Evolutionary conservation across 2,797 vertebrate genomes (phyloP).

Genomic region (Macropus fuliginosus): DNA sequence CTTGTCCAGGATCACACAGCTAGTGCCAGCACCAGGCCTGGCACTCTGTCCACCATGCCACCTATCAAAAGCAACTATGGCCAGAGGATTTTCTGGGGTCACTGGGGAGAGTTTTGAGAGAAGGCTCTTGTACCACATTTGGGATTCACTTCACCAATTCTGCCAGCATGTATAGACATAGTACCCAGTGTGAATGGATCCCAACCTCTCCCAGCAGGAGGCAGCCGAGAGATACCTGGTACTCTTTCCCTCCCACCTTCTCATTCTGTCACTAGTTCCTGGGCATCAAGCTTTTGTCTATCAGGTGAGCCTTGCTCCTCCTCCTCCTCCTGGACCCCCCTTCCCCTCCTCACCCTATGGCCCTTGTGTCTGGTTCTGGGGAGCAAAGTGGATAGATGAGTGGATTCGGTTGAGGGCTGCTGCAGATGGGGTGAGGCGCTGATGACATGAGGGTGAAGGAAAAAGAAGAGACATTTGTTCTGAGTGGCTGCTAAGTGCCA

Average conservation of each 20-base stretch:
- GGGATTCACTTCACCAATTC: background rate
- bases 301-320: conserved; percentile 34
- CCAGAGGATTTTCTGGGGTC: background rate
- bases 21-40: background rate
- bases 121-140: background rate
- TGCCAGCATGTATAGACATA: background rate
- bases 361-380: background rate
- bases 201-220: background rate
- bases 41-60: background rate
- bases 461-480: background rate
- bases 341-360: background rate
- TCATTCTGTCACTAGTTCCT: background rate
- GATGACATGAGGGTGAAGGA: background rate
- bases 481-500: background rate
- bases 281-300: background rate
- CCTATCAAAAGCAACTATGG: background rate
- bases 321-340: background rate
- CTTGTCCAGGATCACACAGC: background rate
- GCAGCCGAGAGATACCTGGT: background rate
- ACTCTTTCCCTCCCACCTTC: background rate
- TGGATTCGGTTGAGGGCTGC: background rate
- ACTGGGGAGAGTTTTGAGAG: background rate
- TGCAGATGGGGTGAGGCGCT: background rate
- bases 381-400: background rate
- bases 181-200: background rate